Conservation (phyloP, 1,140 invertebrate genomes). For the Muscidifurax raptorellus region DNA sequence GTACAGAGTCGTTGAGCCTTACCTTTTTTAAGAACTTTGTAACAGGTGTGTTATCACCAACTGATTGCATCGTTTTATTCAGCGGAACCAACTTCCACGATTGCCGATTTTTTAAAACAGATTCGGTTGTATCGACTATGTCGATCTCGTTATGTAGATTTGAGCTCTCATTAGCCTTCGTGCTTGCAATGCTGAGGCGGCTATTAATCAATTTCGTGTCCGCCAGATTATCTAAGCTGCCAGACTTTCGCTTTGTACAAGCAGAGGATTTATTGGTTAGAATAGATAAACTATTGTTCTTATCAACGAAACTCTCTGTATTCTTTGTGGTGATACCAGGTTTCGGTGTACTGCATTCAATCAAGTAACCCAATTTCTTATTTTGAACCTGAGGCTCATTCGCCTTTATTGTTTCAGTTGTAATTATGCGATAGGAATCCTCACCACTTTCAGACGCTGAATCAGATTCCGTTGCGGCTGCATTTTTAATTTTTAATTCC, state of each 20-base stretch:
- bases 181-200: constrained; percentile 8
- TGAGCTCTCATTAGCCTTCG: neutral
- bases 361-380: constrained; percentile 10
- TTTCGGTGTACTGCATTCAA: constrained; percentile 58
- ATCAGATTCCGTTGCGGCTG: constrained; percentile 15
- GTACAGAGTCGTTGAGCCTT: constrained; percentile 67
- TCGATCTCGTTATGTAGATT: neutral
- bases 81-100: constrained; percentile 49
- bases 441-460: constrained; percentile 24
- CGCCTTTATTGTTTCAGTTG: neutral
- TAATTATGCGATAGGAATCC: constrained; percentile 38
- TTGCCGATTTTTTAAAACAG: constrained; percentile 8
- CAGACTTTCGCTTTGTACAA: constrained; percentile 19
- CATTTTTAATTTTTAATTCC: neutral
- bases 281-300: neutral
- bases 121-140: neutral
- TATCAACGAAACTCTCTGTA: constrained; percentile 12
- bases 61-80: constrained; percentile 53
- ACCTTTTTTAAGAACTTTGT: constrained; percentile 64
- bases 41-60: constrained; percentile 52
- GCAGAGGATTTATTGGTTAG: constrained; percentile 2
- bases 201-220: constrained; percentile 21
- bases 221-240: constrained; percentile 27
- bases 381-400: neutral
- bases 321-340: constrained; percentile 5